Conservation (phyloP, 1,140 invertebrate species). For the Nephila pilipes region DNA sequence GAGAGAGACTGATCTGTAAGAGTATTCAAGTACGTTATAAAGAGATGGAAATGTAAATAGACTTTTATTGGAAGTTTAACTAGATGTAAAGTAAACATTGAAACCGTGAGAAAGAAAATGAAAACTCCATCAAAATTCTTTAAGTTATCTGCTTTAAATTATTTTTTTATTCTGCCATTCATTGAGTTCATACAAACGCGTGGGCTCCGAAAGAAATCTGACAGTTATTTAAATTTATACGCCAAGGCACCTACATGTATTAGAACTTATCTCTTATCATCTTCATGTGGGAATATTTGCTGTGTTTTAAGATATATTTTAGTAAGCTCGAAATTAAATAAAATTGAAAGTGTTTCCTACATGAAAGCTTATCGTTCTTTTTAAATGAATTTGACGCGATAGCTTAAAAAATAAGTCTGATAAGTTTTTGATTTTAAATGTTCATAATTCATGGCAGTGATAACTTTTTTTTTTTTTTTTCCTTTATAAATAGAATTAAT, state of each 20-base stretch:
- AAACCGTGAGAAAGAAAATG: background rate
- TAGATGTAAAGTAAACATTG: conserved; percentile 5
- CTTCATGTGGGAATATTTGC: background rate
- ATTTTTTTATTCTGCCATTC: background rate
- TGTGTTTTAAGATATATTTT: background rate
- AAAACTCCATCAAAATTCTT: background rate
- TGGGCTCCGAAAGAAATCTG: background rate
- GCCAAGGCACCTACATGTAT: background rate
- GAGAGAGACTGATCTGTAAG: too few species aligned
- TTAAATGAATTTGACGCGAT: background rate
- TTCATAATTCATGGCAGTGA: too few species aligned
- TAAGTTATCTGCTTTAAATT: background rate
- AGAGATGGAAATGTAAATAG: background rate
- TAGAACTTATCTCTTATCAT: background rate
- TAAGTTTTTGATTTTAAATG: background rate
- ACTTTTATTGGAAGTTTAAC: background rate
- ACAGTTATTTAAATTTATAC: background rate
- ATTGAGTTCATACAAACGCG: background rate
- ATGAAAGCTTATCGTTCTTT: too few species aligned
- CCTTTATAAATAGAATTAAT: too few species aligned
- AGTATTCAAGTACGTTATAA: too few species aligned
- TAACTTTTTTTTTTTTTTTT: too few species aligned
- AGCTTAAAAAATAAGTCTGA: background rate
- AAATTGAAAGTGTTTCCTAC: too few species aligned
- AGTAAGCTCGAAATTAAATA: too few species aligned